These are phyloP conservation scores for Scylla paramamosain DNA, from an alignment of 1,140 invertebrate genomes.

Conservation along the genomic window DNA sequence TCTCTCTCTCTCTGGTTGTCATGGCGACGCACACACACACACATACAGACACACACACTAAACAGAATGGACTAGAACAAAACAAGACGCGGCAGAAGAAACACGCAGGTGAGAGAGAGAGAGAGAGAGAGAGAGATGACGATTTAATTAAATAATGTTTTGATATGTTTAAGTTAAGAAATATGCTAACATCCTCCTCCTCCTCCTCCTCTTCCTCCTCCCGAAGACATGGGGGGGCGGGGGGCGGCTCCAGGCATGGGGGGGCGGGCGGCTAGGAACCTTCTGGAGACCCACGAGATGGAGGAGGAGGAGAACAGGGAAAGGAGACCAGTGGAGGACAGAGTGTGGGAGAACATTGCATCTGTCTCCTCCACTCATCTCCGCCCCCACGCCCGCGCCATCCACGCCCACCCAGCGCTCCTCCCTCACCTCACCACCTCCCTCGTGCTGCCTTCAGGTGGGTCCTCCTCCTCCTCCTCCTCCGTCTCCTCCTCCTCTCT, in stretches of 20 bases:
- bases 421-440: neutral
- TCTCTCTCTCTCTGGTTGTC: too few species aligned
- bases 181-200: neutral
- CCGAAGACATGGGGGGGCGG: neutral
- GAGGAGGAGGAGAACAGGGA: conserved; percentile 7
- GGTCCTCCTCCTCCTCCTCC: neutral
- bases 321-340: conserved; percentile 47
- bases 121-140: too few species aligned
- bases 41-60: too few species aligned
- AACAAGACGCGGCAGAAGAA: too few species aligned
- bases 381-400: conserved; percentile 31
- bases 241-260: conserved; percentile 51
- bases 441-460: conserved; percentile 2
- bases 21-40: too few species aligned
- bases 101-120: too few species aligned
- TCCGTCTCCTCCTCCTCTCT: too few species aligned
- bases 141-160: too few species aligned
- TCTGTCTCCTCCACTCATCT: conserved; percentile 33
- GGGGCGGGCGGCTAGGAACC: conserved; percentile 58
- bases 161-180: neutral
- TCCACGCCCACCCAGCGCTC: neutral
- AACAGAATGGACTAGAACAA: too few species aligned
- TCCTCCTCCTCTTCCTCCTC: neutral
- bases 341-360: conserved; percentile 65
- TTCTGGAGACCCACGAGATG: conserved; percentile 53